phyloP scores from a whole-genome alignment of 1,140 invertebrate species.

The Neuroterus valhalla region DNA sequence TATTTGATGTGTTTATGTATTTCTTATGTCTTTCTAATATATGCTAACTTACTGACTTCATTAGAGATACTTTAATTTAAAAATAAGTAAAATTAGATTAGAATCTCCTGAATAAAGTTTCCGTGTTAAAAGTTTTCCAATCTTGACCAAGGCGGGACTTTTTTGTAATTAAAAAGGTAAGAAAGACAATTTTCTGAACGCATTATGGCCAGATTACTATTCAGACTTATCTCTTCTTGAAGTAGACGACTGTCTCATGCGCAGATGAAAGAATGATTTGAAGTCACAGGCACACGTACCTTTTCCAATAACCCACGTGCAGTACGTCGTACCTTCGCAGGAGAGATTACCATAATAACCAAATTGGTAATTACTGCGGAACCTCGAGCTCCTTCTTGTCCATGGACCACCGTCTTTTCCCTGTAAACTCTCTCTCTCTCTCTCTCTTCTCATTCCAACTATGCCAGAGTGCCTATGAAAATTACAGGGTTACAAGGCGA shows the following conservation, averaged over 20 bases:
- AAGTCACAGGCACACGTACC: slow-evolving; percentile 28
- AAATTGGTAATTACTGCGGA: slow-evolving; percentile 60
- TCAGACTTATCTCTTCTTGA: background rate
- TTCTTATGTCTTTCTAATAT: too few species aligned
- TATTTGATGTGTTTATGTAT: too few species aligned
- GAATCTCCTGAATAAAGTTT: background rate
- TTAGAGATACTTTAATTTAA: background rate
- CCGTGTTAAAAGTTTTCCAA: slow-evolving; percentile 9
- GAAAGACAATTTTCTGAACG: slow-evolving; percentile 2
- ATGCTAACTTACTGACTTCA: too few species aligned
- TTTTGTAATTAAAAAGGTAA: background rate
- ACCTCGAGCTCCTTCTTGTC: slow-evolving; percentile 39
- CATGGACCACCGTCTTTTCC: slow-evolving; percentile 36
- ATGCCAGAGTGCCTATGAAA: slow-evolving; percentile 39
- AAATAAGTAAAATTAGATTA: background rate
- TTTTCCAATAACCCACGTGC: slow-evolving; percentile 43
- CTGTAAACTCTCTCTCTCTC: slow-evolving; percentile 28
- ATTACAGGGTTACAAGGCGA: slow-evolving; percentile 45
- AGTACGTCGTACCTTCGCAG: slow-evolving; percentile 47
- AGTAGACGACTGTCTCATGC: background rate
- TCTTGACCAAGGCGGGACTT: background rate
- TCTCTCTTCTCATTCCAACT: slow-evolving; percentile 38
- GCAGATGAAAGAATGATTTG: slow-evolving; percentile 3
- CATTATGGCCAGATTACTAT: background rate
- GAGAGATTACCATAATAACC: slow-evolving; percentile 57